Evolutionary conservation across 2,888 invertebrate genomes (phyloP), one percentile per base, ranked within the genome.

Genomic region (Caenorhabditis virilis): DNA sequence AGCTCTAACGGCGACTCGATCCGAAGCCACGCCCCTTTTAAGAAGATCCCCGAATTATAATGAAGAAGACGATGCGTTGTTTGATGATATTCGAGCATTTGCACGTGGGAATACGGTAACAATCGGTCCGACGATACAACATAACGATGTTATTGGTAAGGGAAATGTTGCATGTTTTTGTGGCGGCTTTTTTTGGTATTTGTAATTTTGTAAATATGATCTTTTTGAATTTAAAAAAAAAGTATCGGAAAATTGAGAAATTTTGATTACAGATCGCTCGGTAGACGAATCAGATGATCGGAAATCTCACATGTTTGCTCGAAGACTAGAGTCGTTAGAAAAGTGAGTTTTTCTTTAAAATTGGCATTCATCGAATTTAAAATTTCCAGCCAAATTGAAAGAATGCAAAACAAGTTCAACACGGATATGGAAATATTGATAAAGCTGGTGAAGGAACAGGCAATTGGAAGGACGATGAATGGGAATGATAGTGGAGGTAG

Each of bases 401-500:
- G 88, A 48, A 85, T 91, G 78, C 91, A 91, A 83, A 88, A 88
- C 65, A 89, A 89, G 33, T 88, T 91, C 78, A 89, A 89, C 22
- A 86, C 88, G 9, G 91, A 91, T 82, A 89, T 91, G 73, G 88
- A 89, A 72, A 87, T 89, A 69, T 91, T 91, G 66, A 85, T 91
- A 78, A 87, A 87, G 50, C 84, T 90, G 70, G 85, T 90, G 9
- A 64, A 58, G 30, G 55, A 56, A 26, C 58, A 61, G 27, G 25
- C 55, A 16, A 59, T 55, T 38, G 22, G 27, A 2, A 39, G 46
- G 13, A n/a, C n/a, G n/a, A n/a, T n/a, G n/a, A n/a, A n/a, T n/a
- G n/a, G n/a, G n/a, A 63, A 63, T 26, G 53, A 57, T 43, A 58
- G 57, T 25, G 57, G 49, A 57, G 62, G 62, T 64, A 64, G 57